Evolutionary conservation across 2,888 invertebrate species (phyloP), one percentile per base, ranked within the genome.

Genomic region (Priocnemis perturbator): DNA sequence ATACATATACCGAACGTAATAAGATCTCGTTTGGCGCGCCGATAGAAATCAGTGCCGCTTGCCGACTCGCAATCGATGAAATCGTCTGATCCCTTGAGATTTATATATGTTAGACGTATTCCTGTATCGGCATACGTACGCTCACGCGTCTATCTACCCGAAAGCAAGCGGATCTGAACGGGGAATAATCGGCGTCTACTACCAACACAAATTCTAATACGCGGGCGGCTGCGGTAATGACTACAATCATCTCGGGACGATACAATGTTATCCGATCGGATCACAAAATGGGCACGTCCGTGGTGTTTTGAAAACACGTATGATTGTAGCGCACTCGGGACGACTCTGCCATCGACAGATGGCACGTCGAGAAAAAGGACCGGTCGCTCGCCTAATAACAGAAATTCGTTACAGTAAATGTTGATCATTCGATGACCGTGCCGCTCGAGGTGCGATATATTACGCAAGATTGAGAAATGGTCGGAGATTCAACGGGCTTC

Each of bases 221-320:
- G 77, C 78, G 77, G 77, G 78, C 78, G 78, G 67, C 70, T 50
- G 65, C 76, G 68, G 80, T 88, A 87, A 88, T 87, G 81, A 88
- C 86, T 85, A 81, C 83, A 86, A 88, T 88, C 88, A 85, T 84
- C 84, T 72, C 81, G 67, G 69, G 62, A 77, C 83, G 84, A 84
- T 85, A 85, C 83, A 87, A 84, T 82, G 82, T 79, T 83, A 81
- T 86, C 83, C 73, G 85, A 85, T 85, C 82, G 82, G 71, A 80
- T 83, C 78, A 74, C 78, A 73, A 81, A 85, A 83, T 78, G 73
- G 79, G 79, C 80, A 82, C 79, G 79, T 82, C 77, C 78, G 71
- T 15, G 20, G 50, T 81, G 80, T 84, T 86, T 85, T 83, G 76
- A 80, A 82, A 86, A 84, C 81, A 79, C 74, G 77, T 78, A 77